Evolutionary conservation across 1,140 invertebrate genomes (phyloP).

Genomic region (Pteromalus puparum): DNA sequence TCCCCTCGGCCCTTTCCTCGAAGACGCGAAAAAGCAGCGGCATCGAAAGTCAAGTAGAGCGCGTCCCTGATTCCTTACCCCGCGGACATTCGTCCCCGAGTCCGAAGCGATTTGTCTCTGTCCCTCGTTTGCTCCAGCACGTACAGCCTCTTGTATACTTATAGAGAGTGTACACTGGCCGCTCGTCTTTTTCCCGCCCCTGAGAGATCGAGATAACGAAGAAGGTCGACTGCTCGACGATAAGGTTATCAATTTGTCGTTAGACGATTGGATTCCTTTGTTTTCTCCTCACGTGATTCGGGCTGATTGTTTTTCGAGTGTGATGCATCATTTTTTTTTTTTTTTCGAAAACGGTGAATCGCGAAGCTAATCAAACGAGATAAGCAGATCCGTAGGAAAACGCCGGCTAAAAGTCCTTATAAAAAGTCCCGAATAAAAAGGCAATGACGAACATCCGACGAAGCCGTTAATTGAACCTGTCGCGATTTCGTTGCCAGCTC

Average conservation of each 20-base stretch:
- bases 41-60: neutral
- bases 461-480: conserved; percentile 52
- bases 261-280: neutral
- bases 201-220: conserved; percentile 20
- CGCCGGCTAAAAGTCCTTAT: conserved; percentile 18
- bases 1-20: conserved; percentile 3
- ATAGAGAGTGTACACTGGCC: no score
- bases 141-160: no score
- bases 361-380: conserved; percentile 1
- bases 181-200: conserved; percentile 14
- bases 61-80: neutral
- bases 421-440: conserved; percentile 16
- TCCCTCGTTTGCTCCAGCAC: conserved; percentile 6
- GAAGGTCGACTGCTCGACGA: neutral
- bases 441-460: neutral
- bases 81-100: conserved; percentile 4
- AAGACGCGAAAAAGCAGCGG: neutral
- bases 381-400: neutral
- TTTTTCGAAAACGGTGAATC: neutral
- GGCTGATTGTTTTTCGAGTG: neutral
- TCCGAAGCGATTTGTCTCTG: conserved; percentile 16
- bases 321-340: neutral
- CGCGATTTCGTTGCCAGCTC: conserved; percentile 15
- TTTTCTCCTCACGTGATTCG: neutral
- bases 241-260: conserved; percentile 44